Evolutionary conservation across 37 sponge, comb jelly and placozoan species (phyloP).

Genomic region (Halisarca cf. caerulea): DNA sequence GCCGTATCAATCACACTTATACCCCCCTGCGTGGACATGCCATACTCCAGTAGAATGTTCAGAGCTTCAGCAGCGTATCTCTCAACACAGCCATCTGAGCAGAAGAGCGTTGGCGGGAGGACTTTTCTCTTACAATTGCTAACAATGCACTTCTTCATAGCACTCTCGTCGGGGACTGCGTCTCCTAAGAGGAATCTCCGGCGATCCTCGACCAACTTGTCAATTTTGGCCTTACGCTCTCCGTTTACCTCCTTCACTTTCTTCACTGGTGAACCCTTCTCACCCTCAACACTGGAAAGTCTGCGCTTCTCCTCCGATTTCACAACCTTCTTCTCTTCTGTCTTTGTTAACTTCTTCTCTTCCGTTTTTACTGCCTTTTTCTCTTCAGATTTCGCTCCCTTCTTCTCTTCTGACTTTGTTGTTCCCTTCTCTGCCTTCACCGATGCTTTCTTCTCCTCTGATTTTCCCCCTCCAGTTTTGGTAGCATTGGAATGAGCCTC

Average conservation of each 20-base stretch:
- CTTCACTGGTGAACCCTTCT: not conserved
- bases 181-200: slow-evolving; percentile 25
- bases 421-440: not conserved
- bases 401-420: no score
- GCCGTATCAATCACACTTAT: slow-evolving; percentile 67
- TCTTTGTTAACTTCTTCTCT: not conserved
- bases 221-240: not conserved
- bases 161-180: not conserved
- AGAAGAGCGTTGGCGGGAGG: slow-evolving; percentile 54
- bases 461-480: slow-evolving; percentile 29
- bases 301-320: not conserved
- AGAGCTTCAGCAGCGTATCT: slow-evolving; percentile 32
- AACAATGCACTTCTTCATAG: slow-evolving; percentile 49
- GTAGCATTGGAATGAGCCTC: not conserved
- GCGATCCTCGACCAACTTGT: slow-evolving; percentile 4
- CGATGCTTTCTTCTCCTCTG: not conserved
- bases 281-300: not conserved
- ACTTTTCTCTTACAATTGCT: slow-evolving; percentile 39
- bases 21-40: slow-evolving; percentile 57
- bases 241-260: slow-evolving; percentile 11
- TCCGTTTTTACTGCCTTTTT: not conserved
- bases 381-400: no score
- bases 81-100: slow-evolving; percentile 56
- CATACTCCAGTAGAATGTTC: slow-evolving; percentile 42
- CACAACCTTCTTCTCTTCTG: not conserved